Evolutionary conservation across 2,113 vertebrate genomes (phyloP).

Genomic region (Nyctibius bracteatus): DNA sequence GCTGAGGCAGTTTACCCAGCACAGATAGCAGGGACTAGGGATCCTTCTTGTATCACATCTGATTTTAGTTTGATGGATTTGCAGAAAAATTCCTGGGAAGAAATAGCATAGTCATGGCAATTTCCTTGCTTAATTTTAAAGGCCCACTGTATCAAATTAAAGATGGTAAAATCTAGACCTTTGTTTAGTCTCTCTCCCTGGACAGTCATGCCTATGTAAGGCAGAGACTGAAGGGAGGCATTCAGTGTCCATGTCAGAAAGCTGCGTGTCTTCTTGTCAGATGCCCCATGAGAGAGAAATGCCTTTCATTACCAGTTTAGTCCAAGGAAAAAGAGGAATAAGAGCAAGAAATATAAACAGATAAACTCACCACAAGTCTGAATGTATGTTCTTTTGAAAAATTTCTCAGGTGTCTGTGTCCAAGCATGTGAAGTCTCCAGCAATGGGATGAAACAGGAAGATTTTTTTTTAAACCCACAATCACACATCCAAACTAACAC

Average conservation of each 20-base stretch:
- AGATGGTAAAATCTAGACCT: not conserved
- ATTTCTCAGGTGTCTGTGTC: not conserved
- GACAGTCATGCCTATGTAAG: not conserved
- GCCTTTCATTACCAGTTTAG: not conserved
- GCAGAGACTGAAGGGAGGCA: conserved; percentile 27
- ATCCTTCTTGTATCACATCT: not conserved
- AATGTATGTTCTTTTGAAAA: not conserved
- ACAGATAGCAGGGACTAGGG: not conserved
- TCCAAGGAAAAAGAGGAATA: not conserved
- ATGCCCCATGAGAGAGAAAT: not conserved
- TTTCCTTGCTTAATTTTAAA: not conserved
- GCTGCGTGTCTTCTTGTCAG: not conserved
- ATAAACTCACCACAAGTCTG: not conserved
- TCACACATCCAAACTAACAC: not conserved
- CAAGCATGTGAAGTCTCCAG: not conserved
- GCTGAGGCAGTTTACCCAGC: not conserved
- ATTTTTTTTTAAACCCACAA: not conserved
- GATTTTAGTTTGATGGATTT: not conserved
- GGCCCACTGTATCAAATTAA: not conserved
- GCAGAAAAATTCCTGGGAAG: not conserved
- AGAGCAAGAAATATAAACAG: conserved; percentile 14
- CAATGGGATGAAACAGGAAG: not conserved
- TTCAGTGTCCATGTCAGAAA: conserved; percentile 25
- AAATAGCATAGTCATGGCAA: not conserved
- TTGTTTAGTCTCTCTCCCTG: conserved; percentile 34